Evolutionary conservation across 2,113 vertebrate genomes (phyloP).

Genomic region (western clawed frog (Xenopus tropicalis)): UCB_Xtro_10.0 CM004448.2:48877501-48878000

Average conservation of each 20-base stretch:
- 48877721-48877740: slow-evolving; percentile 13
- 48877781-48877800: too few species aligned
- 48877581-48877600: slow-evolving; percentile 43
- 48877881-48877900: too few species aligned
- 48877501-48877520: slow-evolving; percentile 30
- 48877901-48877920: too few species aligned
- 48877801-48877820: too few species aligned
- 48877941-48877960: too few species aligned
- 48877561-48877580: slow-evolving; percentile 44
- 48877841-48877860: too few species aligned
- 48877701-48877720: slow-evolving; percentile 13
- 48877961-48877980: too few species aligned
- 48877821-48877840: too few species aligned
- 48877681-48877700: slow-evolving; percentile 26
- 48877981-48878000: too few species aligned
- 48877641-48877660: slow-evolving; percentile 30
- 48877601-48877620: slow-evolving; percentile 42
- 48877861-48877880: too few species aligned
- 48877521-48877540: slow-evolving; percentile 37
- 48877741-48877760: background rate
- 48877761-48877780: background rate
- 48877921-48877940: too few species aligned
- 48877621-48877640: slow-evolving; percentile 39
- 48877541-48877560: slow-evolving; percentile 40
- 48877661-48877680: slow-evolving; percentile 29